phyloP scores from a whole-genome alignment of 2,888 invertebrate species.

The Tenthredo livida region DNA sequence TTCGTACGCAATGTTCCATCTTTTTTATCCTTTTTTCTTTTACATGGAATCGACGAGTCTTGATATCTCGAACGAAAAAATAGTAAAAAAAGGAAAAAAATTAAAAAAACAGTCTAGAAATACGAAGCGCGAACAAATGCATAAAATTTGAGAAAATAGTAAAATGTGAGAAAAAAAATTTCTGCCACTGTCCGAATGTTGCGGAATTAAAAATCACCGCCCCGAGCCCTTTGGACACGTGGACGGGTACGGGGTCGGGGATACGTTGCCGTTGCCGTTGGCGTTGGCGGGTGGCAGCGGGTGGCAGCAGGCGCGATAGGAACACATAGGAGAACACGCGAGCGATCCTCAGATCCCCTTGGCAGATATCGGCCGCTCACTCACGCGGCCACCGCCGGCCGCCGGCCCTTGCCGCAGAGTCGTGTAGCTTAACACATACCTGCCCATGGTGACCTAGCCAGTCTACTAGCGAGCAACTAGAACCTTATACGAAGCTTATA shows the following conservation, averaged over 20 bases:
- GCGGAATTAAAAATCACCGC: slow-evolving; percentile 77
- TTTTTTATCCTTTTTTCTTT: not conserved
- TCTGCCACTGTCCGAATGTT: slow-evolving; percentile 65
- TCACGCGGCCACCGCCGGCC: slow-evolving; percentile 74
- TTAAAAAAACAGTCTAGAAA: not conserved
- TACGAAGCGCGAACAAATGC: not conserved
- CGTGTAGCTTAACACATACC: slow-evolving; percentile 35
- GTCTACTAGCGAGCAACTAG: slow-evolving; percentile 16
- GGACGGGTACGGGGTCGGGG: slow-evolving; percentile 65
- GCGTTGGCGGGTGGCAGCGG: slow-evolving; percentile 62
- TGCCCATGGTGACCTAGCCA: slow-evolving; percentile 12
- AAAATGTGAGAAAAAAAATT: not conserved
- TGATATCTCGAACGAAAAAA: not conserved
- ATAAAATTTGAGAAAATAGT: not conserved
- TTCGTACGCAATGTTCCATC: not conserved
- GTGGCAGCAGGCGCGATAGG: slow-evolving; percentile 69
- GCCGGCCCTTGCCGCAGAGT: slow-evolving; percentile 69
- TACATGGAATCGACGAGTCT: not conserved
- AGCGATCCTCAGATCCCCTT: slow-evolving; percentile 77
- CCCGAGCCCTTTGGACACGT: slow-evolving; percentile 71
- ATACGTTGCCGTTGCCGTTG: slow-evolving; percentile 55
- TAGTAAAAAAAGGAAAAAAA: not conserved
- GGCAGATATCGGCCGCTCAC: slow-evolving; percentile 77
- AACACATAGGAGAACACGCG: slow-evolving; percentile 78
- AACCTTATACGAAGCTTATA: not conserved